Evolutionary conservation across 2,113 vertebrate genomes (phyloP).

Genomic region (Pygoscelis antarcticus): DNA sequence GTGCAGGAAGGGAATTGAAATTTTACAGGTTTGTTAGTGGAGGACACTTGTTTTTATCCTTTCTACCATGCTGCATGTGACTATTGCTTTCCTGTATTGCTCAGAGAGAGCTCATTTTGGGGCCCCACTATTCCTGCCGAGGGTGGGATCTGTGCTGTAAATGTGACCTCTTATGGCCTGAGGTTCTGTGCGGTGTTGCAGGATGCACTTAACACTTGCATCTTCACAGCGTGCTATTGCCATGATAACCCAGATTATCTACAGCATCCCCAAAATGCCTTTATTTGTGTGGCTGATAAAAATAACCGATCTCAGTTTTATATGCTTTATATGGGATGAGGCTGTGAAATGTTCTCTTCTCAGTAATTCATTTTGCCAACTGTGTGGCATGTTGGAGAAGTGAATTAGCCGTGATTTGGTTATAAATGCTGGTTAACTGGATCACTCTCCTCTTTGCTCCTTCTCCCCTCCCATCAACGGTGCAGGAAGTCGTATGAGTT

Average conservation of each 20-base stretch:
- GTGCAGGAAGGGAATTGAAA: neutral
- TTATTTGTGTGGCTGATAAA: neutral
- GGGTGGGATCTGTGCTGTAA: neutral
- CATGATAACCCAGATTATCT: neutral
- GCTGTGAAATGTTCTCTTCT: neutral
- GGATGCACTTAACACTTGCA: neutral
- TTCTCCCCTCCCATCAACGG: neutral
- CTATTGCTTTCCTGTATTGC: neutral
- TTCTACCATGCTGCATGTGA: neutral
- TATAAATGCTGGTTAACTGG: neutral
- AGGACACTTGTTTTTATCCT: neutral
- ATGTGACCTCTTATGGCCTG: neutral
- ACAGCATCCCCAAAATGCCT: neutral
- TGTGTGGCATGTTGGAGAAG: neutral
- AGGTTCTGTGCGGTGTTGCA: neutral
- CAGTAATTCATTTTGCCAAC: neutral
- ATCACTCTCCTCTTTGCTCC: neutral
- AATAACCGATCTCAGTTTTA: neutral
- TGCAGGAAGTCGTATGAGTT: slow-evolving; percentile 97
- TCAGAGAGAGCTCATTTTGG: neutral
- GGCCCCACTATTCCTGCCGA: rapidly evolving
- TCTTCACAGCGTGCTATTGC: neutral
- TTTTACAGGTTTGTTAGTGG: neutral
- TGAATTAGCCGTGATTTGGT: neutral
- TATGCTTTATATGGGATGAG: neutral